Evolutionary conservation across 2,797 vertebrate genomes (phyloP), one percentile per base, ranked within the genome.

Genomic region (Oreochromis grahami): DNA sequence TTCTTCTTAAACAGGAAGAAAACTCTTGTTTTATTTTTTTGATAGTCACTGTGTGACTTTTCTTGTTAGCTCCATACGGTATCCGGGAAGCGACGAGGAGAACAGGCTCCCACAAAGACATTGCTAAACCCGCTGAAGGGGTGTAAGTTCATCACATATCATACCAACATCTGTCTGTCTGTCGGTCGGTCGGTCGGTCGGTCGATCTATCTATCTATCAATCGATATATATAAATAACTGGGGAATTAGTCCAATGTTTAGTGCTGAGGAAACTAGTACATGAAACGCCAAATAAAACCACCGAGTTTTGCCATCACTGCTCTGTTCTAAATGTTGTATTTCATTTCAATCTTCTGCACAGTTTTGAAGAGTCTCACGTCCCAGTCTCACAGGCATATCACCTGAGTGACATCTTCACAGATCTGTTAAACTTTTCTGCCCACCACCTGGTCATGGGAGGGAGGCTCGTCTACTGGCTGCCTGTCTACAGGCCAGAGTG

Each of bases 401-500:
- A 98, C 88, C 95, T 99, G 86, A 98, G 98, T 82, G 98, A 99
- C 95, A 99, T 99, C 94, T 99, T 99, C 91, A 96, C 96, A 70
- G 99, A 99, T 93, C 96, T 99, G 2, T 92, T 99, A 85, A 98
- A 97, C 92, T 98, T 99, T 93, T 97, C 98, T 0, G 97, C 98
- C 26, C 96, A 96, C 41, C 96, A 97, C 80, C 96, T 99, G 72
- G 96, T 98, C 81, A 91, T 97, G 89, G 97, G 98, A 7, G 98
- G 99, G 89, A 97, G 98, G 92, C 92, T 99, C 1, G 98, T 99
- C 38, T 99, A 99, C 89, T 99, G 99, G 99, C 94, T 99, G 87
- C 99, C 99, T 0, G 84, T 98, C 80, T 98, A 99, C 95, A 98
- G 94, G 81, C 98, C 98, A 90, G 98, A 99, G 99, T 99, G 96